Conservation (phyloP, 2,888 invertebrate genomes). For the Drosophila nigricruria region DNA sequence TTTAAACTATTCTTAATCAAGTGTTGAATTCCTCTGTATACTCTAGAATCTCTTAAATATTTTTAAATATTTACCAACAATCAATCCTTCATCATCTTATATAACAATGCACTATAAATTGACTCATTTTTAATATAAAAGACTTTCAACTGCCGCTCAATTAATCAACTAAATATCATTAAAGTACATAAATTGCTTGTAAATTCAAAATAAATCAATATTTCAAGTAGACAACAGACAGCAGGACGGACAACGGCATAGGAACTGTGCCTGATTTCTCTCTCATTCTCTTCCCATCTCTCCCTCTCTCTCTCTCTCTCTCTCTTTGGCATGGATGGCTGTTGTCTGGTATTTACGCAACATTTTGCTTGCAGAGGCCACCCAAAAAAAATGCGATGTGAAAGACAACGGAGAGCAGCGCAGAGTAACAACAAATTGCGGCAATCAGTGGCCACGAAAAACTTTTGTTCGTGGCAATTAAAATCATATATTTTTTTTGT, state of each 20-base stretch:
- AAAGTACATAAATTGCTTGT: neutral
- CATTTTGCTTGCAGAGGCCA: conserved; percentile 23
- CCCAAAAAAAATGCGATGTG: conserved; percentile 28
- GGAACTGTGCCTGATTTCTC: conserved; percentile 31
- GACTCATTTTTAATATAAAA: neutral
- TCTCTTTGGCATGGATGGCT: conserved; percentile 19
- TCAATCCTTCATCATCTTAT: neutral
- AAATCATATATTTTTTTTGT: conserved; percentile 55
- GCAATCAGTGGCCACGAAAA: conserved; percentile 28
- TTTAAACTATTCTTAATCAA: too few species aligned
- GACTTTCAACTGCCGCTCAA: neutral
- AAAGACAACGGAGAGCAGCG: conserved; percentile 18
- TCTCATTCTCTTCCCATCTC: neutral
- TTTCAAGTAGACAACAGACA: neutral
- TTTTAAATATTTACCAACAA: neutral
- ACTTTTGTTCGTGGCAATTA: conserved; percentile 48
- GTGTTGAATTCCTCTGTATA: too few species aligned
- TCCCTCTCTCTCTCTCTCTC: neutral
- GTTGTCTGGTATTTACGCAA: conserved; percentile 56
- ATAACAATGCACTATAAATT: neutral
- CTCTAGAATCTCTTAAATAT: neutral
- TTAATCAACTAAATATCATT: conserved; percentile 8
- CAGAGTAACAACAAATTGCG: conserved; percentile 51
- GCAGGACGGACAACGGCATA: neutral
- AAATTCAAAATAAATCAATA: conserved; percentile 17